Evolutionary conservation across 1,140 invertebrate genomes (phyloP), one percentile per base, ranked within the genome.

Genomic region (Eufriesea mexicana): DNA sequence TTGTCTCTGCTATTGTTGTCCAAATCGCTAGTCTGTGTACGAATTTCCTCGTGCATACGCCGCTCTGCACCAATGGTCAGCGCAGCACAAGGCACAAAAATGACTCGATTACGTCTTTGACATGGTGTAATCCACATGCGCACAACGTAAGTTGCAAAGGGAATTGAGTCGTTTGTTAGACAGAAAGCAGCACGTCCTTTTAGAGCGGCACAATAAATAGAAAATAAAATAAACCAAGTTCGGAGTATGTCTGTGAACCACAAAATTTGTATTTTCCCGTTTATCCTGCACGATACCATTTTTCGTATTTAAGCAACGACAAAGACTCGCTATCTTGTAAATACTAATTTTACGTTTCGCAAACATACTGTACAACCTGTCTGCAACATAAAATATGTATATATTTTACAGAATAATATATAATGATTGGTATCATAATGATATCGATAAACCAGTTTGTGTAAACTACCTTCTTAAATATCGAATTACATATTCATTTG

Each of bases 31-130:
- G 91, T 92, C 86, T 92, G 92, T 78, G 91, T 93, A 79, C 91
- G 91, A 80, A 86, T 92, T 71, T 93, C 91, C 86, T 93, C 92
- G 88, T 91, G 91, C 86, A 89, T 88, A 85, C 90, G 91, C 79
- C 90, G 90, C 71, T 90, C 92, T 92, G 92, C 89, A 85, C 92
- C 88, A 86, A 87, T 88, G 89, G 86, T 83, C 81, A 90, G 89
- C 86, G 91, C 92, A 91, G 92, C 92, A 89, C 78, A 92, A 92
- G 90, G 91, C 92, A 93, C 89, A 92, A 93, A 93, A 92, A 92
- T 90, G 83, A 89, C 87, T 91, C 89, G 80, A 88, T 92, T 92
- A 93, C 85, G 75, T 86, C 78, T 91, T 82, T 89, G 71, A 85
- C 84, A 75, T 42, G 78, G 35, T 86, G 59, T 66, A 84, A 84